Conservation (phyloP, 2,888 invertebrate species). For the Patella caerulea region DNA sequence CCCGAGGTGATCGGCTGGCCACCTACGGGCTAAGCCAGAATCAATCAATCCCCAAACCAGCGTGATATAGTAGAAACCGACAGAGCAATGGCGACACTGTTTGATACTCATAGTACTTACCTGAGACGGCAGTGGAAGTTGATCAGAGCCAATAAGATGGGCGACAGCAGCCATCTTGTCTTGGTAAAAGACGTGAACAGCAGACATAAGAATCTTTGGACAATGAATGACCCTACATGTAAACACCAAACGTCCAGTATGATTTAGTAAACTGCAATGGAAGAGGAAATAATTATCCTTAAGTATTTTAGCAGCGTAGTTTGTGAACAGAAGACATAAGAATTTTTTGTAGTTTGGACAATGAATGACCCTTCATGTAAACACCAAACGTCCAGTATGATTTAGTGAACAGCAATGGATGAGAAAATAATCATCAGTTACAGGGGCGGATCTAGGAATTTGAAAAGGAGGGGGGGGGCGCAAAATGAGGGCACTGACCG, state of each 20-base stretch:
- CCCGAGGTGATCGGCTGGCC: too few relatives aligned
- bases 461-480: too few relatives aligned
- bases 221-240: slow-evolving; percentile 73
- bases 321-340: slow-evolving; percentile 73
- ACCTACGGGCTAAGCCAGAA: too few relatives aligned
- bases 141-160: slow-evolving; percentile 73
- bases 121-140: slow-evolving; percentile 68
- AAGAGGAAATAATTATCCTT: not conserved
- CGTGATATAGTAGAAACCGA: too few relatives aligned
- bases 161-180: slow-evolving; percentile 72
- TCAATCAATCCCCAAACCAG: too few relatives aligned
- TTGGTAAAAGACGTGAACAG: slow-evolving; percentile 72
- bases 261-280: slow-evolving; percentile 63
- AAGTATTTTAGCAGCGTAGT: too few relatives aligned
- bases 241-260: slow-evolving; percentile 66
- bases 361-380: slow-evolving; percentile 73
- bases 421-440: not conserved
- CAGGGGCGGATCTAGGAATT: too few relatives aligned
- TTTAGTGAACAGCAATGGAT: slow-evolving; percentile 60
- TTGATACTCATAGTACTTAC: slow-evolving; percentile 35
- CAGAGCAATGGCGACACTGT: too few relatives aligned
- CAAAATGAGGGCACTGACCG: too few relatives aligned
- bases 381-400: slow-evolving; percentile 65
- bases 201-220: slow-evolving; percentile 72
- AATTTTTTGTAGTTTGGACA: slow-evolving; percentile 63